Conservation (phyloP, 2,888 invertebrate genomes). For the Tiliacea citrago region DNA sequence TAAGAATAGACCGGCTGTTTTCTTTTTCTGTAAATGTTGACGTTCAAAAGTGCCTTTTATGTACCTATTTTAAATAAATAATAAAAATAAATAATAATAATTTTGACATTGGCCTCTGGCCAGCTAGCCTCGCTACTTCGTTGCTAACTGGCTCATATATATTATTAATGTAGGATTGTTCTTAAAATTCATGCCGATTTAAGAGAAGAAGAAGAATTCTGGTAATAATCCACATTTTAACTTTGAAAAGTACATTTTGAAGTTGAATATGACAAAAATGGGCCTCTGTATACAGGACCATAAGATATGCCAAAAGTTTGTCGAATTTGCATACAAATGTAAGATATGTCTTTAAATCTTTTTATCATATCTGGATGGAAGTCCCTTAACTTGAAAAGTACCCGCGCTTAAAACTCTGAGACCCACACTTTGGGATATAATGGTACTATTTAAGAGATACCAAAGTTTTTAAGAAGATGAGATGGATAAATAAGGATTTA, state of each 20-base stretch:
- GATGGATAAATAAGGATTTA: constrained; percentile 54
- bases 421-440: constrained; percentile 56
- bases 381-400: constrained; percentile 47
- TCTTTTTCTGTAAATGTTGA: too few species aligned
- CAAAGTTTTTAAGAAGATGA: constrained; percentile 67
- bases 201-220: neutral
- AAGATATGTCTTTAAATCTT: constrained; percentile 51
- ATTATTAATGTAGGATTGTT: neutral
- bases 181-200: neutral
- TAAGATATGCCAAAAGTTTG: constrained; percentile 44
- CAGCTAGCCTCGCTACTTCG: neutral
- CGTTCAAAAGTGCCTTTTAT: too few species aligned
- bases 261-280: constrained; percentile 17
- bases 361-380: constrained; percentile 46
- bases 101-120: too few species aligned
- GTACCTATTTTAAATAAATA: too few species aligned
- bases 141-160: neutral
- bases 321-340: constrained; percentile 56
- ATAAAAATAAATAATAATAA: too few species aligned
- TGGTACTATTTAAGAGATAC: constrained; percentile 66
- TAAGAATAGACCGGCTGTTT: too few species aligned
- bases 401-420: constrained; percentile 51
- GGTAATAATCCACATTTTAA: constrained; percentile 10
- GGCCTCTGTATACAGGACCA: constrained; percentile 14
- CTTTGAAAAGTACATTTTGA: constrained; percentile 23